Percentiles rank a stretch among this genome's conserved stretches.
These are phyloP conservation scores for Podarcis siculus DNA, from an alignment of 2,797 vertebrate genomes.

Conservation along the genomic window DNA sequence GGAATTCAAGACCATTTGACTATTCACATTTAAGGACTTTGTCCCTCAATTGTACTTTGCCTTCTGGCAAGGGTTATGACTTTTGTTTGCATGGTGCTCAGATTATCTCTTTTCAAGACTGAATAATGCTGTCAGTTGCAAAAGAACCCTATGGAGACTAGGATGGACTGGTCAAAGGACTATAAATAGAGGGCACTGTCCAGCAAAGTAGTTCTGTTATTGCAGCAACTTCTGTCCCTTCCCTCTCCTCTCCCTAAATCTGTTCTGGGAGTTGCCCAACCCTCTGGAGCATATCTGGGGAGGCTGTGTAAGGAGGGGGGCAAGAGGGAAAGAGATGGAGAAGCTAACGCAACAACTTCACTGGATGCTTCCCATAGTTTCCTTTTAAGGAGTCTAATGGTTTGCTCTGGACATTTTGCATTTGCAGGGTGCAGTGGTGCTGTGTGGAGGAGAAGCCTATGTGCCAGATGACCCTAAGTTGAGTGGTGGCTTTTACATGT, in stretches of 20 bases:
- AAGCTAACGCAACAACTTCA: too few species aligned
- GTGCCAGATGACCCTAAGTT: slow-evolving; percentile 88
- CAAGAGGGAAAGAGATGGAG: too few species aligned
- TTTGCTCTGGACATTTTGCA: not conserved
- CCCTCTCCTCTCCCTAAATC: too few species aligned
- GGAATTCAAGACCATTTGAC: not conserved
- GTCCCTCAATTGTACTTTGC: not conserved
- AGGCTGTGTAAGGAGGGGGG: too few species aligned
- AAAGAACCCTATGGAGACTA: not conserved
- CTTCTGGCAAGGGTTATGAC: not conserved
- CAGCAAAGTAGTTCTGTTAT: too few species aligned
- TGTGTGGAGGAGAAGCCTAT: slow-evolving; percentile 89
- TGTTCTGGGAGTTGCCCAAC: too few species aligned
- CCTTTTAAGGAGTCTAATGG: not conserved
- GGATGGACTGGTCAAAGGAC: not conserved
- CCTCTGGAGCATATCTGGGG: too few species aligned
- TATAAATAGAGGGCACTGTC: not conserved
- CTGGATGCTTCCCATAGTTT: not conserved
- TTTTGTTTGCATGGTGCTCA: not conserved
- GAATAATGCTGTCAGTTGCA: not conserved
- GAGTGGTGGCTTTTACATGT: slow-evolving; percentile 90
- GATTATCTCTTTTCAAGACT: not conserved
- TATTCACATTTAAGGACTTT: not conserved
- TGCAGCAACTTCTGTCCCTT: too few species aligned
- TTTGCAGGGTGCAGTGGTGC: slow-evolving; percentile 88